Conservation (phyloP, 2,888 invertebrate genomes). For the Cancer borealis region DNA sequence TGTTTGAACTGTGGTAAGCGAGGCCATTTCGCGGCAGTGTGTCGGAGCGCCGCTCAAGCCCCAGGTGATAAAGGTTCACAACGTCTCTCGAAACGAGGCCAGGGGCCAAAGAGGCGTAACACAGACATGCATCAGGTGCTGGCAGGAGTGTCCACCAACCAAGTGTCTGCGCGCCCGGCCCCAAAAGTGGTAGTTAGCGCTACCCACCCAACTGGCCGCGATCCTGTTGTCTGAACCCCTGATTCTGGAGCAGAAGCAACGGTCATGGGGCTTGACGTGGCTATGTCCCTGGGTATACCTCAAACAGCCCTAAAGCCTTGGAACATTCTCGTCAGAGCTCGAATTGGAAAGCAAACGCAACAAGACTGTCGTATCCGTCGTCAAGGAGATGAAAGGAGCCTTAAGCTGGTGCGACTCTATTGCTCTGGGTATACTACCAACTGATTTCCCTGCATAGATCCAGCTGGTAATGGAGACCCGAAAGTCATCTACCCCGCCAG, state of each 20-base stretch:
- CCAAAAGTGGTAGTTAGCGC: not conserved
- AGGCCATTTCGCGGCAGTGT: constrained; percentile 29
- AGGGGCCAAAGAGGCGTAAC: not conserved
- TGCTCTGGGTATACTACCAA: not conserved
- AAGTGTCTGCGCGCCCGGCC: not conserved
- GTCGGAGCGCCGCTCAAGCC: not conserved
- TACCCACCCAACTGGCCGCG: constrained; percentile 26
- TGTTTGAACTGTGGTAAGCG: constrained; percentile 8
- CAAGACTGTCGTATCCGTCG: not conserved
- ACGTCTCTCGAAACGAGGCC: not conserved
- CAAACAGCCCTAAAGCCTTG: not conserved
- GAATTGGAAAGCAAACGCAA: not conserved
- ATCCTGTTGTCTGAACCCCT: not conserved
- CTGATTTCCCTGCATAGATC: not conserved
- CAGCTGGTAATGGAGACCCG: not conserved
- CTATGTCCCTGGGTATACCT: not conserved
- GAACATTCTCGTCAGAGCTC: not conserved
- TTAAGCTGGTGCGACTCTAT: not conserved
- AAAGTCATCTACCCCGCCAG: not conserved
- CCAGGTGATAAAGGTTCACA: not conserved
- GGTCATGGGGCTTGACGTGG: not conserved
- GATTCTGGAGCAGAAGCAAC: not conserved
- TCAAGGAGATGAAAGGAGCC: constrained; percentile 30
- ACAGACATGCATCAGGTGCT: not conserved
- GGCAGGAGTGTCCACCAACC: not conserved